phyloP scores from a whole-genome alignment of 2,888 invertebrate species.

The Yponomeuta cagnagella region DNA sequence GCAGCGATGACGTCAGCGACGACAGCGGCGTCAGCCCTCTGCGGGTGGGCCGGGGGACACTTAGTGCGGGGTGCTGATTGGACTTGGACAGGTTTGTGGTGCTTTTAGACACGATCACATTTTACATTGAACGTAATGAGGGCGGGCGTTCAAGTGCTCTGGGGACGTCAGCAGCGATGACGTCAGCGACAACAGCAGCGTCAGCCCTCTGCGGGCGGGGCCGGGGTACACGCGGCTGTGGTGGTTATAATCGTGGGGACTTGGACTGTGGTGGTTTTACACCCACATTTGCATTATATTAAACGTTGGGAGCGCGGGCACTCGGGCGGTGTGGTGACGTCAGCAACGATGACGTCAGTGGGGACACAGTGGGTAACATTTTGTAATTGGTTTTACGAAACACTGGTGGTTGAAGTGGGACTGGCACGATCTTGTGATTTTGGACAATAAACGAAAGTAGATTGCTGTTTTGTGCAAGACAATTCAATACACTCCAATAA shows the following conservation, averaged over 20 bases:
- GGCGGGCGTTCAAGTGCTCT: constrained; percentile 55
- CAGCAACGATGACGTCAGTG: too few species aligned
- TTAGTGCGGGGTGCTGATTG: constrained; percentile 2
- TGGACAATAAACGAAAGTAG: too few species aligned
- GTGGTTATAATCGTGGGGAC: background rate
- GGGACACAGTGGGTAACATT: too few species aligned
- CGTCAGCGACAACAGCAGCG: constrained; percentile 31
- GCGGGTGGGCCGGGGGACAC: constrained; percentile 20
- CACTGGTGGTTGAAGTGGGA: too few species aligned
- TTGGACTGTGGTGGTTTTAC: background rate
- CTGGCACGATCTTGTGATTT: too few species aligned
- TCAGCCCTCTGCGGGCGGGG: constrained; percentile 43
- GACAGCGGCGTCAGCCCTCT: constrained; percentile 51
- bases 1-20: constrained; percentile 18
- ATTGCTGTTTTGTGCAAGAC: too few species aligned
- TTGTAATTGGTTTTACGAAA: too few species aligned
- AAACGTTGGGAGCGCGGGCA: background rate
- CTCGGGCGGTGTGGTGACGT: background rate
- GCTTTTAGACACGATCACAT: too few species aligned
- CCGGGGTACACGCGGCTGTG: background rate
- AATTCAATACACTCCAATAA: too few species aligned
- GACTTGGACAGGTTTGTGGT: background rate
- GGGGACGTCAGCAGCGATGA: constrained; percentile 35
- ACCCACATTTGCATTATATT: too few species aligned
- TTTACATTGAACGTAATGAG: constrained; percentile 31